phyloP scores from a whole-genome alignment of 2,888 invertebrate genomes.

The Gibbula magus region DNA sequence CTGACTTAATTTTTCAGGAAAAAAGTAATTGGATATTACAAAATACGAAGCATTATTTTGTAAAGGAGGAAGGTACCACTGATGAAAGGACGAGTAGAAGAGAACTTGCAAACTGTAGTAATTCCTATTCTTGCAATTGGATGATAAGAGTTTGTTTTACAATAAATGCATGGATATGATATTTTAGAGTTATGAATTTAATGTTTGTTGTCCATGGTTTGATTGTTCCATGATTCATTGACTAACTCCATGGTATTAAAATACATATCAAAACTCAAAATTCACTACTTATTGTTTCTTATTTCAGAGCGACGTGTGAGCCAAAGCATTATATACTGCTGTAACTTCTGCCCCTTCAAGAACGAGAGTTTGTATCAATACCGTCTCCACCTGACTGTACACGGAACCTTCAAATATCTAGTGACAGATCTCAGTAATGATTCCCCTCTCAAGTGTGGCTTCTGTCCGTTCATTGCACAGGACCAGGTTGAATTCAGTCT shows the following conservation, averaged over 20 bases:
- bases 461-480: constrained; percentile 51
- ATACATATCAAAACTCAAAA: neutral
- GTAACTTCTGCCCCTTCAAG: constrained; percentile 48
- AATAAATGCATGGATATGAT: too few species aligned
- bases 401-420: constrained; percentile 47
- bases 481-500: constrained; percentile 51
- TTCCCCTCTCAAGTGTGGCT: constrained; percentile 55
- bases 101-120: too few species aligned
- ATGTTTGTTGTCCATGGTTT: too few species aligned
- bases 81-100: too few species aligned
- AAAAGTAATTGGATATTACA: too few species aligned
- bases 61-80: too few species aligned
- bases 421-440: constrained; percentile 43
- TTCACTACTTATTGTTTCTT: neutral
- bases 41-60: too few species aligned
- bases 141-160: too few species aligned
- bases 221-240: neutral
- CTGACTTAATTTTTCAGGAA: too few species aligned
- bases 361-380: constrained; percentile 53
- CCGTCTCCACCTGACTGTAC: constrained; percentile 54
- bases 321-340: constrained; percentile 38
- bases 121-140: too few species aligned
- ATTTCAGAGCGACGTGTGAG: constrained; percentile 14
- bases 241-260: neutral
- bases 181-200: too few species aligned